Percentiles rank a stretch among this genome's conserved stretches.
Evolutionary conservation across 2,113 vertebrate species (phyloP).

Genomic region (Actenoides hombroni): DNA sequence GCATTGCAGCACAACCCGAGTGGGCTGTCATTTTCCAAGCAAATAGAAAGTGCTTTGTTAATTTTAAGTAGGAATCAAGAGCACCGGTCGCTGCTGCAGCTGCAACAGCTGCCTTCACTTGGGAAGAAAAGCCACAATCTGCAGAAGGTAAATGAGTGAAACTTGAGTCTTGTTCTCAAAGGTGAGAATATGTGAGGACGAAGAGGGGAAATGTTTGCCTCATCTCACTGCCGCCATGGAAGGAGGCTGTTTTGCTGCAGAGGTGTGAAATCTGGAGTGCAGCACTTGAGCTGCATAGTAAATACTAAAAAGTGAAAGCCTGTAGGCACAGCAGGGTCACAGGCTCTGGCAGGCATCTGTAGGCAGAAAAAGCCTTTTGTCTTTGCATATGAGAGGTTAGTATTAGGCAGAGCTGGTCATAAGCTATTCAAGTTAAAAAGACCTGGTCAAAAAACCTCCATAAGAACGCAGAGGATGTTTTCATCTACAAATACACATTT

Average conservation of each 20-base stretch:
- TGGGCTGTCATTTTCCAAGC: not conserved
- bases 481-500: not conserved
- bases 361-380: not conserved
- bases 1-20: not conserved
- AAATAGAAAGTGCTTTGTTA: constrained; percentile 7
- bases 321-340: not conserved
- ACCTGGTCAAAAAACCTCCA: not conserved
- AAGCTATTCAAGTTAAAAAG: not conserved
- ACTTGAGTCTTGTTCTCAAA: not conserved
- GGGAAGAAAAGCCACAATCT: not conserved
- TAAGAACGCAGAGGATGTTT: not conserved
- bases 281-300: rapidly evolving
- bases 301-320: not conserved
- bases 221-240: rapidly evolving
- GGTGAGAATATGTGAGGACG: not conserved
- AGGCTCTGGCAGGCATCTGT: not conserved
- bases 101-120: not conserved
- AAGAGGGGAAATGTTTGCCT: not conserved
- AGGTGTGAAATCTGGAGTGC: not conserved
- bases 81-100: not conserved
- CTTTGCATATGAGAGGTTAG: not conserved
- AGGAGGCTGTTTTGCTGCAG: not conserved
- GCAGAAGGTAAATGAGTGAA: not conserved
- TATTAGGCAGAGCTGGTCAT: not conserved
- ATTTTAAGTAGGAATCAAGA: not conserved